Evolutionary conservation across 1,140 invertebrate species (phyloP), one percentile per base, ranked within the genome.

Genomic region (Schlechtendalia chinensis): DNA sequence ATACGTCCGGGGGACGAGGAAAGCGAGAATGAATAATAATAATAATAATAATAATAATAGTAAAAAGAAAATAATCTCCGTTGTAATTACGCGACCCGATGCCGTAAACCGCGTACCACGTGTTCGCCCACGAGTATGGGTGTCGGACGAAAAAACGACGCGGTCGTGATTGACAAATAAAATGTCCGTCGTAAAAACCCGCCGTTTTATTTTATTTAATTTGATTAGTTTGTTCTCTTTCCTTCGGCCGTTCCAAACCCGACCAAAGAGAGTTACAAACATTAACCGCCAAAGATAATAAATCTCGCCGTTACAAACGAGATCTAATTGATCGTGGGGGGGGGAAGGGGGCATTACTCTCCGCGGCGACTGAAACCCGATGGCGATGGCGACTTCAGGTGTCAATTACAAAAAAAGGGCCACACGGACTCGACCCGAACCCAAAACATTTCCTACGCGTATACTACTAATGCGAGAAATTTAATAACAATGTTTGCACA

Each of bases 121-220:
- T 29, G 53, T 54, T 72, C 69, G 50, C 47, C 69, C 54, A 72
- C 69, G 27, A 54, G 24, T 72, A 69, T 8, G 4, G 11, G 45
- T 53, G 24, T 72, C 24, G 47, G 47, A 1, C 5, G 53, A 72
- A 72, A n/a, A n/a, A n/a, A n/a, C n/a, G n/a, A 72, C 27, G 17
- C 50, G 53, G 24, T 72, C 69, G 69, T 54, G 69, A 72, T 72
- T 72, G 19, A 54, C 53, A 72, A 72, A 71, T 71, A 71, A 71
- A 71, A 71, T 53, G 53, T 27, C 53, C 67, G 24, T 47, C 10
- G 53, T 72, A 72, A 53, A 71, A 72, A 72, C 27, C 16, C 69
- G 24, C 69, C 69, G 11, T 72, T 54, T 69, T 71, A 71, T 72
- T 32, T n/a, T n/a, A n/a, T n/a, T n/a, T n/a, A n/a, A 29, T 53